phyloP scores from a whole-genome alignment of 2,797 vertebrate species.

The Urosaurus nigricauda region DNA sequence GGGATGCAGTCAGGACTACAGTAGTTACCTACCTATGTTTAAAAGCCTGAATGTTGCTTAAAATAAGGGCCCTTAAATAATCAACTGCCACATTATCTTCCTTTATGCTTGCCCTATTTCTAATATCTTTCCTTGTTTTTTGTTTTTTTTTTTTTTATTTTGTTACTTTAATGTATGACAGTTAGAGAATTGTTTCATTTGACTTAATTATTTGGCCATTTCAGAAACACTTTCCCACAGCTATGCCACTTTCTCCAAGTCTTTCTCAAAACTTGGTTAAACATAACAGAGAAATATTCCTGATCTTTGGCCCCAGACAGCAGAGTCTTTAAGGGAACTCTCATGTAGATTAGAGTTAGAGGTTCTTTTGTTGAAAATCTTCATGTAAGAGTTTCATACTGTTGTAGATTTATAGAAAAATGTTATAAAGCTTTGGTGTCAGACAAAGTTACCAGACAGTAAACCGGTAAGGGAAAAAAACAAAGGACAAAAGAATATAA shows the following conservation, averaged over 20 bases:
- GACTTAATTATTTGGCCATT: no score
- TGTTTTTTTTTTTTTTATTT: no score
- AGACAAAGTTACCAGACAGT: fast-evolving
- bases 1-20: no score
- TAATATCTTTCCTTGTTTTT: not conserved
- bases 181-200: no score
- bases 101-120: not conserved
- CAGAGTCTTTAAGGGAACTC: not conserved
- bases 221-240: no score
- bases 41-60: not conserved
- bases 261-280: not conserved
- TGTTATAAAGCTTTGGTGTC: not conserved
- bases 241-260: no score
- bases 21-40: no score
- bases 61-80: not conserved
- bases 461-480: not conserved
- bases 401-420: not conserved
- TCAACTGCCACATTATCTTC: not conserved
- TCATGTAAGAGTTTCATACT: not conserved
- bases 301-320: not conserved
- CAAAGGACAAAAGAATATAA: not conserved
- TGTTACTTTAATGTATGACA: no score
- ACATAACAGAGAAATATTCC: not conserved
- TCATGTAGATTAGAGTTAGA: not conserved
- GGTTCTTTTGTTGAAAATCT: not conserved